These are phyloP conservation scores for Lithobius niger DNA, from an alignment of 1,140 invertebrate species.

Conservation along the genomic window DNA sequence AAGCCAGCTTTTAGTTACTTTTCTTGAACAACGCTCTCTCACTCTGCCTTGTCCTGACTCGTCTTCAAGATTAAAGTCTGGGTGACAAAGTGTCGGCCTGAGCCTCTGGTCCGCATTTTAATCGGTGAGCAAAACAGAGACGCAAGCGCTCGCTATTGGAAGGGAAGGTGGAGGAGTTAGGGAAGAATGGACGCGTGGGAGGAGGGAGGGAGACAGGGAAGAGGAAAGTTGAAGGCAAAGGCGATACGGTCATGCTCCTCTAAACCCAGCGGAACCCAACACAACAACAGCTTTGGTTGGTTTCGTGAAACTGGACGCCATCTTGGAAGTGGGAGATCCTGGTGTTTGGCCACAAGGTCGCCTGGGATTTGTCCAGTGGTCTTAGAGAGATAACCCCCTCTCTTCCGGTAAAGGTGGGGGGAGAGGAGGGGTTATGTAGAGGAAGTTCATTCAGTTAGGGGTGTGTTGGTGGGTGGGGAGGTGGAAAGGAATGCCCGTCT, in stretches of 20 bases:
- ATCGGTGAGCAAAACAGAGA: too few relatives aligned
- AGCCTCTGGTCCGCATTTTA: neutral
- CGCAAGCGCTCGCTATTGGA: too few relatives aligned
- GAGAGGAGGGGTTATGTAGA: neutral
- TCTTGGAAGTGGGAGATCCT: neutral
- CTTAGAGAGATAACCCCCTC: slow-evolving; percentile 13
- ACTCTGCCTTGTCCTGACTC: neutral
- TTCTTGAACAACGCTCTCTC: neutral
- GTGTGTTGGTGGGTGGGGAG: too few relatives aligned
- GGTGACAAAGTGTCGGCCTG: neutral
- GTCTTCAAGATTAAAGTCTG: neutral
- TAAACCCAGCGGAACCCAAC: too few relatives aligned
- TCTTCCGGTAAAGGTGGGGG: slow-evolving; percentile 13
- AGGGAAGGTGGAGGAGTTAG: too few relatives aligned
- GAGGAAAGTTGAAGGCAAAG: too few relatives aligned
- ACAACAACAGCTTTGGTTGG: too few relatives aligned
- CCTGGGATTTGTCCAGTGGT: slow-evolving; percentile 8
- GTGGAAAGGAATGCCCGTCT: neutral
- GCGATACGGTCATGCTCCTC: too few relatives aligned
- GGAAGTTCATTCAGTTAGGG: too few relatives aligned
- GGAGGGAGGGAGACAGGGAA: too few relatives aligned
- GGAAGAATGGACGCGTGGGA: too few relatives aligned
- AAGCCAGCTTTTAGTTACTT: neutral
- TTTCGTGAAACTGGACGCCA: too few relatives aligned
- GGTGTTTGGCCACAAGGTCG: slow-evolving; percentile 4